Base-by-base conservation (phyloP, 2,113 vertebrate genomes). In the Saccopteryx bilineata region DNA sequence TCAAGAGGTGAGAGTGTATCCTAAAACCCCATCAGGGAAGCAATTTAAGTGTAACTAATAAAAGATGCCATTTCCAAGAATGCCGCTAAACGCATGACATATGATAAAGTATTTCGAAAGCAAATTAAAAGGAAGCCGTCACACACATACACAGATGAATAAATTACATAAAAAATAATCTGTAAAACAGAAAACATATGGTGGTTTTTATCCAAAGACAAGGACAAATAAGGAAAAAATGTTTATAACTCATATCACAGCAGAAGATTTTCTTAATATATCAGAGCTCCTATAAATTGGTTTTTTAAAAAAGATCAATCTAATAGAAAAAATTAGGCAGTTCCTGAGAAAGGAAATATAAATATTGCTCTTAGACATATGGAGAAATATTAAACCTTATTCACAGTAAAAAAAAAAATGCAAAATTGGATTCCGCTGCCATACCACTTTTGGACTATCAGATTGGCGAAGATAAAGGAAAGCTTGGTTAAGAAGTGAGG, bases 201-300 rank as follows among this genome's bases (percentile, higher is more conserved):
- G 75, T 81, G 58, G 13, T 17, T 94, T 91, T 85, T 85, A 86
- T 89, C 82, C 60, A 75, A 90, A 95, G 84, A 85, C 80, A 96
- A 95, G 95, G 78, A 84, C 71, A 92, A 48, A 60, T 3, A 85
- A 10, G 61, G 54, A 21, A 17, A 95, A 95, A 96, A 89, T 94
- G 82, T 79, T 54, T 86, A 28, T 82, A 65, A 86, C 72, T 86
- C 68, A 24, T 61, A 69, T 82, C 90, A 90, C 76, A 94, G 76
- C 79, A 88, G 69, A 78, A 94, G 60, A 89, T 96, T 97, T 97
- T 95, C 65, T 71, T 95, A 97, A 96, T 96, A 86, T 71, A 86
- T 89, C 78, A 61, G 48, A 75, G 60, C 68, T 95, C 24, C 60
- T 88, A 86, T 82, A 96, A 96, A 94, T 83, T 0, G 19, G 61